A percentile compares a stretch with the other conserved stretches of the same genome.
phyloP scores from a whole-genome alignment of 2,888 invertebrate genomes.

The Clivina fossor region DNA sequence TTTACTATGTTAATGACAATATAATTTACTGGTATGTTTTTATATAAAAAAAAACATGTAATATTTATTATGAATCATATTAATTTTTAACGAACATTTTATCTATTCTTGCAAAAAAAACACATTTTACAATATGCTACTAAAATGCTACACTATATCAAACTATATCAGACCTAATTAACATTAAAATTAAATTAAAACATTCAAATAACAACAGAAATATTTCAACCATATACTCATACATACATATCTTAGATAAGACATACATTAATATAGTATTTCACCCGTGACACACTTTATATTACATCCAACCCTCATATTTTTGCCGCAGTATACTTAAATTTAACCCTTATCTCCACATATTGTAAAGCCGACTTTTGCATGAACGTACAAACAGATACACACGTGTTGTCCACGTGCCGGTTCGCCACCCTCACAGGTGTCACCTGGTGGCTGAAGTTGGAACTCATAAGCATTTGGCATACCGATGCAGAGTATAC shows the following conservation, averaged over 20 bases:
- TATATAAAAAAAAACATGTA: too few species aligned
- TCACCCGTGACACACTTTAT: slow-evolving; percentile 9
- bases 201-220: neutral
- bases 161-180: neutral
- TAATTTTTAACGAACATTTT: too few species aligned
- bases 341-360: too few species aligned
- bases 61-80: too few species aligned
- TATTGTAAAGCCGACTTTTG: too few species aligned
- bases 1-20: too few species aligned
- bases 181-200: neutral
- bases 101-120: too few species aligned
- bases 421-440: slow-evolving; percentile 34
- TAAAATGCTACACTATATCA: neutral
- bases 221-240: neutral
- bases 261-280: slow-evolving; percentile 13
- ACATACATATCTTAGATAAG: too few species aligned
- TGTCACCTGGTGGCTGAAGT: slow-evolving; percentile 26
- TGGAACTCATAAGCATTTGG: slow-evolving; percentile 14
- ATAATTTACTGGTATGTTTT: too few species aligned
- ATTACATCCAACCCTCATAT: neutral
- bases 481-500: slow-evolving; percentile 23
- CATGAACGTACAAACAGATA: too few species aligned
- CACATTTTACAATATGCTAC: neutral
- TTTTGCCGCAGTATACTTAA: too few species aligned
- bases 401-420: slow-evolving; percentile 32